Base-by-base conservation (phyloP, 2,888 invertebrate species). In the Noctuana brunneofusca region DNA sequence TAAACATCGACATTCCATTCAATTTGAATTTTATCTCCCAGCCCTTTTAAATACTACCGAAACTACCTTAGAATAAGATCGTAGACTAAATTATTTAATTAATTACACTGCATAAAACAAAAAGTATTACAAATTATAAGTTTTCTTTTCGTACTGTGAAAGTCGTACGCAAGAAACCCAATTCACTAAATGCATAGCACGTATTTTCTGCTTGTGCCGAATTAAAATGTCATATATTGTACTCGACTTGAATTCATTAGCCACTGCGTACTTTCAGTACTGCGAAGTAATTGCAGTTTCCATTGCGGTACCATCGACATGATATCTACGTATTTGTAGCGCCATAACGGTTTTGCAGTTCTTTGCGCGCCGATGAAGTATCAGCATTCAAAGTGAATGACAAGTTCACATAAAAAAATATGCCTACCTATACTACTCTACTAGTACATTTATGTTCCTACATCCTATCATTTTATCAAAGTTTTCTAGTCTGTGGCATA, bases 181-280 rank as follows among this genome's bases (percentile, higher is more conserved):
- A 65, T 68, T 64, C 69, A 65, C 63, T 69, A 52, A 53, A 71
- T 73, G 71, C 71, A 14, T 57, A 9, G 41, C 72, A 73, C 73
- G 73, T 66, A 62, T 66, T 64, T 59, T 73, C 65, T 74, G 75
- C 78, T 77, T 76, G 74, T 69, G 67, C 69, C 75, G 78, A 81
- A 81, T 83, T 79, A 77, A 80, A 85, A 79, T 75, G 71, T 81
- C 78, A 76, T 83, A 81, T 82, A 80, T 77, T 77, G 78, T 77
- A 76, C 78, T 70, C 70, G 69, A 69, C 69, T 73, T 75, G 77
- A 77, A 80, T 83, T 76, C 70, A 72, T 78, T 71, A 76, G 71
- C 69, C 71, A 73, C 69, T 71, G n/a, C n/a, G n/a, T n/a, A n/a
- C n/a, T n/a, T n/a, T 71, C 70, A 69, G 49, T n/a, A 69, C 55